Percentiles rank a stretch among this genome's conserved stretches.
Conservation (phyloP, 2,113 vertebrate genomes). For the Seriola rivoliana region DNA sequence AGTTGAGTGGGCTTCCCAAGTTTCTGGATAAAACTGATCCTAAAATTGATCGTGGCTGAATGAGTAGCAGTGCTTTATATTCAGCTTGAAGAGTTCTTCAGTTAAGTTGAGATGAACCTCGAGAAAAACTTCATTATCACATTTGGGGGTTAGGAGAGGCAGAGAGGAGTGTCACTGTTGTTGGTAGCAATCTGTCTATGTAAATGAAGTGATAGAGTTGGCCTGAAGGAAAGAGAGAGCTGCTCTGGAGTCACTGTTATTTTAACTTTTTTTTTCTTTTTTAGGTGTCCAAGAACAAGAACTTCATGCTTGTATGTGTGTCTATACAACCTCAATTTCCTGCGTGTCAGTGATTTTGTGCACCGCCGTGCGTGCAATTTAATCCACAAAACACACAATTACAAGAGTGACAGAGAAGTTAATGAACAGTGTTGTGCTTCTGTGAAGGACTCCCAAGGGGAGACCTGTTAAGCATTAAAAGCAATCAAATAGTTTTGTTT, state of each 20-base stretch:
- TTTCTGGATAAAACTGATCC: not conserved
- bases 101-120: constrained; percentile 11
- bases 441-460: constrained; percentile 54
- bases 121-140: not conserved
- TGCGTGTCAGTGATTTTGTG: constrained; percentile 35
- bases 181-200: not conserved
- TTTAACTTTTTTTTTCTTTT: not conserved
- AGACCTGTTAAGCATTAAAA: constrained; percentile 43
- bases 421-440: constrained; percentile 53
- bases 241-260: not conserved
- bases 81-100: constrained; percentile 11
- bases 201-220: not conserved
- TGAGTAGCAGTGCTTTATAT: constrained; percentile 32
- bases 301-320: not conserved
- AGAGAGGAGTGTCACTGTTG: not conserved
- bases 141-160: not conserved
- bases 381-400: constrained; percentile 55
- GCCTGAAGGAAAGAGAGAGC: not conserved
- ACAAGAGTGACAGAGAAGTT: constrained; percentile 49
- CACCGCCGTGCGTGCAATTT: constrained; percentile 32
- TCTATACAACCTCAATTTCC: constrained; percentile 28
- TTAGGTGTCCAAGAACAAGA: not conserved
- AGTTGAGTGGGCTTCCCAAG: not conserved
- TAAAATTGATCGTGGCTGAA: constrained; percentile 4
- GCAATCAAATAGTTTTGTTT: constrained; percentile 36